Evolutionary conservation across 1,140 invertebrate genomes (phyloP), one percentile per base, ranked within the genome.

Genomic region (Ips typographus): DNA sequence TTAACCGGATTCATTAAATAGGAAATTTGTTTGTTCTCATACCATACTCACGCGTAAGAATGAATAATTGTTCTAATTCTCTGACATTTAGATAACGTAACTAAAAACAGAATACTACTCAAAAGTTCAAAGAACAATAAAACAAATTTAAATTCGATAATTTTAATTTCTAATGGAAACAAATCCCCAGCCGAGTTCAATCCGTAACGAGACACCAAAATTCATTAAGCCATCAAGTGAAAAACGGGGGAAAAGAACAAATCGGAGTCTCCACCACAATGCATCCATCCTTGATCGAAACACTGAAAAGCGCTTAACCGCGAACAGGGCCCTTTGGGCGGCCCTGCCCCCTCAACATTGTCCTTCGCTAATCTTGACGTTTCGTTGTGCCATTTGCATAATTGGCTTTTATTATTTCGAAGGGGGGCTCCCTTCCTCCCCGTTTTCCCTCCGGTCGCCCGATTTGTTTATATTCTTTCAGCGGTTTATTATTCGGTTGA

Each of bases 221-320:
- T 66, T 39, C 43, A 66, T 58, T 51, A 58, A 66, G 49, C 41
- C 65, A 57, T 56, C 63, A 59, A 41, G 59, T 58, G 58, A 66
- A 68, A 68, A 58, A 68, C 49, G 51, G 59, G 6, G 6, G 52
- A 63, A 62, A 72, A 72, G 65, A 49, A 63, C 70, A 58, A 73
- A 73, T 73, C 71, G 70, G 70, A 62, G 61, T 42, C 57, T 71
- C 69, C 65, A 73, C 5, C n/a, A 42, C 40, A 59, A 40, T 42
- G 57, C 57, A 59, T 72, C 55, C 71, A 43, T 38, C 36, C 53
- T 70, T 73, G 71, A 74, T 74, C 71, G 68, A 42, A 70, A 74
- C 73, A 74, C 37, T 42, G 73, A 74, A 74, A 74, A 72, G 51
- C 73, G 68, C 71, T 74, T 74, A 74, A 68, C 70, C 70, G 70